Evolutionary conservation across 2,888 invertebrate species (phyloP).

Genomic region (Psylliodes chrysocephalus): DNA sequence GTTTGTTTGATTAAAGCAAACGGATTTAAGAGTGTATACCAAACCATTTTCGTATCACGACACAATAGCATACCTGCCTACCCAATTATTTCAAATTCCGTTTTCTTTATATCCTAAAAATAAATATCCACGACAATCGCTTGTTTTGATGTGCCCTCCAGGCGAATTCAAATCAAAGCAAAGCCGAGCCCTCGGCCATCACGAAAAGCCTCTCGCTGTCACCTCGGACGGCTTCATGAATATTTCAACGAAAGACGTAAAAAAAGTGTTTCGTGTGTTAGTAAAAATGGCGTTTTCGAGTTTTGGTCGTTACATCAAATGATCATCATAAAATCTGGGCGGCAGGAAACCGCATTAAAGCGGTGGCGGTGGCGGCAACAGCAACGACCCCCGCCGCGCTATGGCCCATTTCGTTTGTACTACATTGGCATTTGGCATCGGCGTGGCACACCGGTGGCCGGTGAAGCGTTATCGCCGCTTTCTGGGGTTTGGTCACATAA

Average conservation of each 20-base stretch:
- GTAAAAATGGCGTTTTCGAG: slow-evolving; percentile 31
- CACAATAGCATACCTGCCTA: too few species aligned
- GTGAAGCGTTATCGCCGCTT: slow-evolving; percentile 39
- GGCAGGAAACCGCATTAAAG: slow-evolving; percentile 51
- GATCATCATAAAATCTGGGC: slow-evolving; percentile 48
- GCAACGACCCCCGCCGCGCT: neutral
- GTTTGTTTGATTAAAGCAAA: too few species aligned
- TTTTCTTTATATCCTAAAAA: neutral
- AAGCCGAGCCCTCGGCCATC: slow-evolving; percentile 1
- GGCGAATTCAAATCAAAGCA: neutral
- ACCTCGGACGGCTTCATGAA: slow-evolving; percentile 20
- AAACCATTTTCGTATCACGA: too few species aligned
- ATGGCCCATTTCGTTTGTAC: slow-evolving; percentile 35
- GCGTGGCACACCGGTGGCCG: slow-evolving; percentile 33
- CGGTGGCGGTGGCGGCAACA: slow-evolving; percentile 16
- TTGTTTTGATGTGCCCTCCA: neutral
- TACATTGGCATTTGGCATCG: neutral
- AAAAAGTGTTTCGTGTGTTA: slow-evolving; percentile 30
- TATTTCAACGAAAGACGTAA: slow-evolving; percentile 28
- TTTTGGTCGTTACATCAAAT: slow-evolving; percentile 34
- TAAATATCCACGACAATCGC: too few species aligned
- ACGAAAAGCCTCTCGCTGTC: slow-evolving; percentile 7
- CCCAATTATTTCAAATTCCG: too few species aligned
- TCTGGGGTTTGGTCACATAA: slow-evolving; percentile 33
- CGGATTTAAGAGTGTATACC: too few species aligned